These are phyloP conservation scores for Brotula barbata DNA, from an alignment of 2,797 vertebrate genomes.

Conservation along the genomic window DNA sequence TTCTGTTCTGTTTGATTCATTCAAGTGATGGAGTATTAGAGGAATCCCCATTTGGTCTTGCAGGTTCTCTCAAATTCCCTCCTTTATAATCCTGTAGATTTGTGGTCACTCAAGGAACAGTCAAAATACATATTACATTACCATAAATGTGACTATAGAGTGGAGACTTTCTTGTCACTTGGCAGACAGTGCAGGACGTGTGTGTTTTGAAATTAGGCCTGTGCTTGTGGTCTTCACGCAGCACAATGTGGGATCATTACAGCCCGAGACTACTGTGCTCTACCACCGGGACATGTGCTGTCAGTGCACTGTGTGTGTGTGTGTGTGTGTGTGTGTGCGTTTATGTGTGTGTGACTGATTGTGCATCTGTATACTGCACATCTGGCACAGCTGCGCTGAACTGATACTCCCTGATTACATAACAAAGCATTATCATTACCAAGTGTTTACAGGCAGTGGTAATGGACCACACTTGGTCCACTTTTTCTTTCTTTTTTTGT, in stretches of 20 bases:
- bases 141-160: too few relatives aligned
- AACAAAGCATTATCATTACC: constrained; percentile 29
- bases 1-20: constrained; percentile 1
- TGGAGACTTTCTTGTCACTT: too few relatives aligned
- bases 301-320: constrained; percentile 5
- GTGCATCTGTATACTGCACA: neutral
- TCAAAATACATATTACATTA: too few relatives aligned
- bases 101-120: too few relatives aligned
- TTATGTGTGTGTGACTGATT: constrained; percentile 3
- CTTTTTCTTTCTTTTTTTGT: too few relatives aligned
- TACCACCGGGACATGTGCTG: constrained; percentile 11
- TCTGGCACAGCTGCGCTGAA: constrained; percentile 24
- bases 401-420: constrained; percentile 19
- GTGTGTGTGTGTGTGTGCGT: neutral
- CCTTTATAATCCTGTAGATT: too few relatives aligned
- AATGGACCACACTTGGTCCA: too few relatives aligned
- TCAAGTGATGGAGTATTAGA: neutral
- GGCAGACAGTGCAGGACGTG: too few relatives aligned
- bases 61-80: neutral
- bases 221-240: constrained; percentile 28
- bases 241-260: constrained; percentile 31
- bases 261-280: constrained; percentile 31
- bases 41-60: constrained; percentile 2
- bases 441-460: constrained; percentile 16
- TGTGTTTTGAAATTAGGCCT: constrained; percentile 33